A percentile compares a stretch with the other conserved stretches of the same genome.
Evolutionary conservation across 2,888 invertebrate species (phyloP).

Genomic region (Tiliacea aurago): DNA sequence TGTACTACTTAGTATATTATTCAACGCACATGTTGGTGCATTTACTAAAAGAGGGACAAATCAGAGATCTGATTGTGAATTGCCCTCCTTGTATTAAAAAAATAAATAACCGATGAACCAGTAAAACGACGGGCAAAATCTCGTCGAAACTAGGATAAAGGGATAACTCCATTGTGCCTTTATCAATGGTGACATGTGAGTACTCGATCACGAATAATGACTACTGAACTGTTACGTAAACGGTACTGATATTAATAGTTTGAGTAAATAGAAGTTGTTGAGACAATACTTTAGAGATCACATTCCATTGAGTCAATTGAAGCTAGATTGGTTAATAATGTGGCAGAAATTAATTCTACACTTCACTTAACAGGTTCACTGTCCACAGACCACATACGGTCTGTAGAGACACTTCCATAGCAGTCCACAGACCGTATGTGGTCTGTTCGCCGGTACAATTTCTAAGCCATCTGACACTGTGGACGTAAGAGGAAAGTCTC

Average conservation of each 20-base stretch:
- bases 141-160: conserved; percentile 48
- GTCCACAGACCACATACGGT: too few relatives aligned
- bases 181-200: conserved; percentile 51
- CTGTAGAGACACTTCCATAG: too few relatives aligned
- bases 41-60: conserved; percentile 61
- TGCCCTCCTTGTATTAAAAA: conserved; percentile 34
- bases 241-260: conserved; percentile 51
- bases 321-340: conserved; percentile 18
- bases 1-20: conserved; percentile 63
- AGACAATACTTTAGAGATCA: conserved; percentile 25
- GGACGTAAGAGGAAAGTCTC: too few relatives aligned
- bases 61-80: conserved; percentile 49
- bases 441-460: too few relatives aligned
- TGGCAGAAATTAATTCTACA: not conserved
- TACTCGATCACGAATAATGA: conserved; percentile 51
- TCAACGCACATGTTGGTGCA: conserved; percentile 75
- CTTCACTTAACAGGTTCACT: too few relatives aligned
- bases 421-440: too few relatives aligned
- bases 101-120: conserved; percentile 47
- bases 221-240: conserved; percentile 38
- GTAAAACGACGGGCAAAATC: conserved; percentile 26
- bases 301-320: conserved; percentile 42
- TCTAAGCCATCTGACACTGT: too few relatives aligned
- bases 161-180: conserved; percentile 62
- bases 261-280: conserved; percentile 55